phyloP scores from a whole-genome alignment of 2,888 invertebrate genomes.

The Habroteleia sp. region DNA sequence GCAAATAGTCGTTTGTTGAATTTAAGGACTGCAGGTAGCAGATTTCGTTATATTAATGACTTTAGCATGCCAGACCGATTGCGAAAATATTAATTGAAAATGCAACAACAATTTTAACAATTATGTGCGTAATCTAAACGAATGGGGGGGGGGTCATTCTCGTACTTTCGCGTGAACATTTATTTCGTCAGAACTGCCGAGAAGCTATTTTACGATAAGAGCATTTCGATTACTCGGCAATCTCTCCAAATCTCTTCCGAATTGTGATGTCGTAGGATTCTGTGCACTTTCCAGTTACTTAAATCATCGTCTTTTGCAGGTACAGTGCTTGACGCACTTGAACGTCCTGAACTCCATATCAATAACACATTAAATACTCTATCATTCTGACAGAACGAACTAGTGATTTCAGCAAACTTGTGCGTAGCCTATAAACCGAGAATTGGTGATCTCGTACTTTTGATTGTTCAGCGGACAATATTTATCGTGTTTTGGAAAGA shows the following conservation, averaged over 20 bases:
- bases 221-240: slow-evolving; percentile 51
- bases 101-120: too few relatives aligned
- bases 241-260: slow-evolving; percentile 63
- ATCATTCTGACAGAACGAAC: slow-evolving; percentile 19
- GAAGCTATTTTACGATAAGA: slow-evolving; percentile 43
- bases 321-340: slow-evolving; percentile 40
- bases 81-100: too few relatives aligned
- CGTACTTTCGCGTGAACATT: slow-evolving; percentile 22
- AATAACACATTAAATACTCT: slow-evolving; percentile 41
- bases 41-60: too few relatives aligned
- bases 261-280: slow-evolving; percentile 49
- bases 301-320: slow-evolving; percentile 40
- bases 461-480: slow-evolving; percentile 38
- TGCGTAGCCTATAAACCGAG: slow-evolving; percentile 29
- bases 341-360: slow-evolving; percentile 45
- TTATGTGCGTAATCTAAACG: too few relatives aligned
- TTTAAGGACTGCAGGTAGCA: too few relatives aligned
- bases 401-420: slow-evolving; percentile 31
- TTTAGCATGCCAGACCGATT: too few relatives aligned
- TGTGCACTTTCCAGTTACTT: slow-evolving; percentile 48
- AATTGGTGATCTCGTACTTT: slow-evolving; percentile 20
- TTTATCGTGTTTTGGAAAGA: slow-evolving; percentile 21
- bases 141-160: too few relatives aligned
- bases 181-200: slow-evolving; percentile 32
- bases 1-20: too few relatives aligned